phyloP scores from a whole-genome alignment of 2,888 invertebrate species.

The Nomada fucata region DNA sequence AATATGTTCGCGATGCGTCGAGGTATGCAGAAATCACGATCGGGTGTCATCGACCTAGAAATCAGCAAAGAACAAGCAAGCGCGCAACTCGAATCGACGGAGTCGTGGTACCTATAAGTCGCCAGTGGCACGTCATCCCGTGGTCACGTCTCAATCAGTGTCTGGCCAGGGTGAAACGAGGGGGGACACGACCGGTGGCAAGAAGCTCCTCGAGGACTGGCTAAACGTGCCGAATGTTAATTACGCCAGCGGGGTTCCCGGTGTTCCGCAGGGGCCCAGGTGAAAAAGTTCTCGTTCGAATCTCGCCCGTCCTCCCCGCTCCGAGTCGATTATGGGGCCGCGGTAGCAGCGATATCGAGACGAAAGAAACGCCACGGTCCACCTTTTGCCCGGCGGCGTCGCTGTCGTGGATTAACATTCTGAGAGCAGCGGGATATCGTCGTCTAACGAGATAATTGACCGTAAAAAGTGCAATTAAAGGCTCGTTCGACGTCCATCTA shows the following conservation, averaged over 20 bases:
- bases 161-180: constrained; percentile 55
- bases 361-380: constrained; percentile 52
- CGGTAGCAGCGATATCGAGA: constrained; percentile 43
- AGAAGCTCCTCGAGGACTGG: constrained; percentile 66
- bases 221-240: constrained; percentile 82
- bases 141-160: constrained; percentile 80
- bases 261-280: constrained; percentile 61
- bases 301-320: constrained; percentile 60
- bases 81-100: constrained; percentile 40
- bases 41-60: constrained; percentile 49
- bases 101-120: constrained; percentile 35
- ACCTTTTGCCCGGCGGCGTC: constrained; percentile 17
- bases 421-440: constrained; percentile 59
- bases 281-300: constrained; percentile 76
- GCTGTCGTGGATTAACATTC: constrained; percentile 57
- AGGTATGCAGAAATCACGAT: constrained; percentile 11
- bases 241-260: constrained; percentile 76
- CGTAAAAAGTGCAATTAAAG: constrained; percentile 60
- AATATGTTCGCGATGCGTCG: too few relatives aligned
- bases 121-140: constrained; percentile 71
- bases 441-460: constrained; percentile 61
- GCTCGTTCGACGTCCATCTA: constrained; percentile 30
- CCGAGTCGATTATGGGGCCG: constrained; percentile 56
- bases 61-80: constrained; percentile 29
- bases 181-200: constrained; percentile 58